Evolutionary conservation across 2,888 invertebrate genomes (phyloP).

Genomic region (Drosophila nigritarsus): DNA sequence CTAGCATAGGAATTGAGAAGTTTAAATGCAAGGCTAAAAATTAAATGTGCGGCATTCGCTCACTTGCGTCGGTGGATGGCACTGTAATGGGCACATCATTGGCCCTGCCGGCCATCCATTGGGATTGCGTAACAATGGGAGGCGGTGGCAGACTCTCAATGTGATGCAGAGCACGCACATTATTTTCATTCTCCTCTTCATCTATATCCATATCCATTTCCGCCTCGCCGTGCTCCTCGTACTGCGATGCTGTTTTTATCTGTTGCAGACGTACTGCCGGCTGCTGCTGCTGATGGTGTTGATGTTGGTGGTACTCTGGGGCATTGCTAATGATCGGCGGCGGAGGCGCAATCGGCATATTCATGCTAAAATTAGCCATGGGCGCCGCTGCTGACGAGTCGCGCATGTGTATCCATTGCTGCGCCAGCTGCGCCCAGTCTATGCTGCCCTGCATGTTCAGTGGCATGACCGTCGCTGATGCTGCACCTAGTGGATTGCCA

Average conservation of each 20-base stretch:
- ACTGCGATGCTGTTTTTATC: constrained; percentile 28
- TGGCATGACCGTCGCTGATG: constrained; percentile 46
- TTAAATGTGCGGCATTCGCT: not conserved
- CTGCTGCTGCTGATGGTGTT: constrained; percentile 31
- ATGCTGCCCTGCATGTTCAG: constrained; percentile 87
- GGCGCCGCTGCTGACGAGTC: constrained; percentile 83
- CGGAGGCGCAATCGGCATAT: constrained; percentile 88
- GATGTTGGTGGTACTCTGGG: constrained; percentile 41
- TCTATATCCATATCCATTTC: constrained; percentile 94
- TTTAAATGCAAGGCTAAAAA: no score
- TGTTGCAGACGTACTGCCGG: constrained; percentile 18
- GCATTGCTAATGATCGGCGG: constrained; percentile 83
- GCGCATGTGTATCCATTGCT: constrained; percentile 99
- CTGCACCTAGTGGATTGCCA: constrained; percentile 19
- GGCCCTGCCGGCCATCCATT: constrained; percentile 43
- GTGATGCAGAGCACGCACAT: constrained; percentile 26
- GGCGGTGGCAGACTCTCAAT: constrained; percentile 44
- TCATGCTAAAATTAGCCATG: constrained; percentile 67
- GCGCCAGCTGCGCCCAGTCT: constrained; percentile 98
- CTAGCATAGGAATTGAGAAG: not conserved
- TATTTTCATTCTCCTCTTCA: constrained; percentile 86
- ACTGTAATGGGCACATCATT: constrained; percentile 13
- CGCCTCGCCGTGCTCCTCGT: constrained; percentile 91
- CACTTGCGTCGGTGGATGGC: constrained; percentile 38
- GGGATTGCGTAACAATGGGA: constrained; percentile 67